phyloP scores from a whole-genome alignment of 2,113 vertebrate genomes.

The Rhinoptilus africanus region DNA sequence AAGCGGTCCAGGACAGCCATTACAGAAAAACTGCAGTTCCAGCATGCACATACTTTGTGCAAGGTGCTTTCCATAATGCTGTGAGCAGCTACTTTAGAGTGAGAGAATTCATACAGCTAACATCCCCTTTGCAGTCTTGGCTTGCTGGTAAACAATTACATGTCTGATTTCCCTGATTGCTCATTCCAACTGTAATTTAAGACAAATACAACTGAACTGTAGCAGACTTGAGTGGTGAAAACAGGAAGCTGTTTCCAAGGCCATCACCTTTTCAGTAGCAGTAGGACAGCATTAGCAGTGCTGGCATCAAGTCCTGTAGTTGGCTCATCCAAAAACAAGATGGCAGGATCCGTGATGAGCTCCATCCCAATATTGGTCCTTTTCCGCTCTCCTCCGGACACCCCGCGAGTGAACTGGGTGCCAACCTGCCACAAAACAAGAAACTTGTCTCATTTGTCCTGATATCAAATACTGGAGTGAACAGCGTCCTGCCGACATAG shows the following conservation, averaged over 20 bases:
- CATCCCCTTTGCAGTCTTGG: background rate
- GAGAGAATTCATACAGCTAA: background rate
- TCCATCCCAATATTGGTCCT: slow-evolving; percentile 96
- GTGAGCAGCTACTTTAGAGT: background rate
- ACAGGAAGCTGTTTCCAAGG: background rate
- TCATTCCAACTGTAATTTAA: background rate
- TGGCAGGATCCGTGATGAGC: slow-evolving; percentile 87
- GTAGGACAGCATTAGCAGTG: slow-evolving; percentile 90
- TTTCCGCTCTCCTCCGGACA: slow-evolving; percentile 94
- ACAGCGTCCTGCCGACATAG: background rate
- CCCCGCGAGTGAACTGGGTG: slow-evolving; percentile 85
- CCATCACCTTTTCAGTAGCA: slow-evolving; percentile 86
- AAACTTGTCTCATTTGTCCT: background rate
- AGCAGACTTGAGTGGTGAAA: background rate
- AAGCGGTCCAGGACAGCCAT: background rate
- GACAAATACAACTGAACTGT: background rate
- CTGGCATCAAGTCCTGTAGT: slow-evolving; percentile 93
- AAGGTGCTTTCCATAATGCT: background rate
- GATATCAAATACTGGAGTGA: background rate
- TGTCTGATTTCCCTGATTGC: background rate
- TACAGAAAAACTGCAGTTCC: background rate
- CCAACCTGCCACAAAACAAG: slow-evolving; percentile 80
- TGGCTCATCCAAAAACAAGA: slow-evolving; percentile 95
- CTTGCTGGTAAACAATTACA: background rate
- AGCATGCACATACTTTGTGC: too few species aligned